A percentile compares a stretch with the other conserved stretches of the same genome.
Evolutionary conservation across 2,113 vertebrate species (phyloP).

Genomic region (Corydoras maculifer): DNA sequence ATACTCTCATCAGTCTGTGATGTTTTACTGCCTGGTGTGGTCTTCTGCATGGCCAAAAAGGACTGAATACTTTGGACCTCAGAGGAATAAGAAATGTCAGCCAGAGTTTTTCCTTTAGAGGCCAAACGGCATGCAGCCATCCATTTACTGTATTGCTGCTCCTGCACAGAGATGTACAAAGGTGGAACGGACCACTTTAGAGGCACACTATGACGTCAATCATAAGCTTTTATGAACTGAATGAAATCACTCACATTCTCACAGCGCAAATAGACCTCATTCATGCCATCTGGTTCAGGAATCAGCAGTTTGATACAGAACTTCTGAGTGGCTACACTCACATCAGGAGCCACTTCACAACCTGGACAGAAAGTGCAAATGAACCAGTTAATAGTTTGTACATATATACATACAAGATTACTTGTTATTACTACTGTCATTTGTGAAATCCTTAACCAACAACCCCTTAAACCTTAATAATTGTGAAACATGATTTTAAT

Average conservation of each 20-base stretch:
- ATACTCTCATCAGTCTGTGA: conserved; percentile 54
- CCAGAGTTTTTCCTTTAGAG: conserved; percentile 70
- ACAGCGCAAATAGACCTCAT: conserved; percentile 67
- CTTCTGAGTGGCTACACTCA: conserved; percentile 69
- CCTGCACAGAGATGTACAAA: conserved; percentile 47
- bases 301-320: conserved; percentile 74
- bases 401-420: no score
- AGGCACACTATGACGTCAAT: no score
- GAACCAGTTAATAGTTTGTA: no score
- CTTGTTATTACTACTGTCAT: no score
- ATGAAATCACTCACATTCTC: conserved; percentile 54
- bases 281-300: conserved; percentile 73
- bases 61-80: conserved; percentile 70
- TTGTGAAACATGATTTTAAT: no score
- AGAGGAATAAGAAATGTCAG: conserved; percentile 60
- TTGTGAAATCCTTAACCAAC: no score
- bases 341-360: conserved; percentile 71
- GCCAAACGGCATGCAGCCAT: conserved; percentile 72
- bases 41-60: conserved; percentile 66
- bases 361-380: conserved; percentile 45
- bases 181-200: no score
- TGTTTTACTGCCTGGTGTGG: conserved; percentile 42
- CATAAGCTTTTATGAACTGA: no score
- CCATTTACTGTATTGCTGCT: conserved; percentile 72
- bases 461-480: no score